Evolutionary conservation across 1,140 invertebrate genomes (phyloP).

Genomic region (Bradysia coprophila): DNA sequence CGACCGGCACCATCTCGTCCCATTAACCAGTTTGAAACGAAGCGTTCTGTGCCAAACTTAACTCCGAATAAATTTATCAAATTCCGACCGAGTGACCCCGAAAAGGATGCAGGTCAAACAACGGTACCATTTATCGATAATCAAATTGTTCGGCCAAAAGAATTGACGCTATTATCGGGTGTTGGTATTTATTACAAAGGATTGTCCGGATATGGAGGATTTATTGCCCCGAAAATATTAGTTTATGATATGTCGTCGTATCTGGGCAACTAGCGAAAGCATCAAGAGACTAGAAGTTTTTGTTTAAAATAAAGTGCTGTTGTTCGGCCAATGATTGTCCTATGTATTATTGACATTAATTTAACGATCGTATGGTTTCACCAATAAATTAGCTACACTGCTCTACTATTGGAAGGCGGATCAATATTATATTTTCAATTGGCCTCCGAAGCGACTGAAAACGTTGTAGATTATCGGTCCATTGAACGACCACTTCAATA

Average conservation of each 20-base stretch:
- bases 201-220: background rate
- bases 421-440: too few relatives aligned
- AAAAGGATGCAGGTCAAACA: background rate
- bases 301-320: too few relatives aligned
- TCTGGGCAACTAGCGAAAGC: background rate
- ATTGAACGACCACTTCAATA: too few relatives aligned
- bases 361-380: too few relatives aligned
- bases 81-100: background rate
- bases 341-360: too few relatives aligned
- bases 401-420: too few relatives aligned
- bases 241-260: background rate
- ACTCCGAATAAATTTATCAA: background rate
- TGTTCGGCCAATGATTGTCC: too few relatives aligned
- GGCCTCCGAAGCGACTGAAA: too few relatives aligned
- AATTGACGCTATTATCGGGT: background rate
- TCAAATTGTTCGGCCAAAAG: background rate
- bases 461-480: too few relatives aligned
- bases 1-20: constrained; percentile 56
- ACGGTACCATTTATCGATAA: background rate
- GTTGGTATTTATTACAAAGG: background rate
- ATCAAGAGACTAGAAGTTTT: too few relatives aligned
- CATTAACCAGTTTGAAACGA: constrained; percentile 26
- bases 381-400: too few relatives aligned
- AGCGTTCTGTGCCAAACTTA: background rate
- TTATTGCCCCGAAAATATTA: constrained; percentile 1